phyloP scores from a whole-genome alignment of 64 coral and sea anemone species.

The Stichodactyla helianthus region DNA sequence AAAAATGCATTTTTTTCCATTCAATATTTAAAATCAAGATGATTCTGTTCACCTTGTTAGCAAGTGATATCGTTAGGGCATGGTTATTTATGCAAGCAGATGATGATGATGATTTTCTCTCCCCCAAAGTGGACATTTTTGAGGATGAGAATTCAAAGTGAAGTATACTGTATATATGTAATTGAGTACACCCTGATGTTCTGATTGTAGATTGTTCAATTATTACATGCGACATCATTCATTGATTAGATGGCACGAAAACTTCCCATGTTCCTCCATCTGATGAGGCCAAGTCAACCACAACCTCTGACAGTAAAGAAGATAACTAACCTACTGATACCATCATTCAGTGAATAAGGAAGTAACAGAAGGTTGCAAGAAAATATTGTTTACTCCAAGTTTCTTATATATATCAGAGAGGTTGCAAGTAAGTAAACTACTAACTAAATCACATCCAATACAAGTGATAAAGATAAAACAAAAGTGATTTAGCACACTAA shows the following conservation, averaged over 20 bases:
- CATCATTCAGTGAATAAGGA: slow-evolving; percentile 46
- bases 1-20: too few relatives aligned
- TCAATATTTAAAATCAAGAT: too few relatives aligned
- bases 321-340: slow-evolving; percentile 18
- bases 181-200: too few relatives aligned
- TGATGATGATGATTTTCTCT: too few relatives aligned
- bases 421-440: slow-evolving; percentile 39
- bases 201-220: not conserved
- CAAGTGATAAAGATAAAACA: not conserved
- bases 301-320: slow-evolving; percentile 28
- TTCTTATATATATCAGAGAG: slow-evolving; percentile 44
- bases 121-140: too few relatives aligned
- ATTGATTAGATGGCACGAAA: slow-evolving; percentile 14
- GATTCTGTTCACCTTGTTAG: too few relatives aligned
- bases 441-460: not conserved
- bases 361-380: slow-evolving; percentile 31
- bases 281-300: slow-evolving; percentile 30
- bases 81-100: too few relatives aligned
- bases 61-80: too few relatives aligned
- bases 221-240: not conserved
- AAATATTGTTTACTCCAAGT: slow-evolving; percentile 13
- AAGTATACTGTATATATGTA: too few relatives aligned
- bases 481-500: slow-evolving; percentile 24
- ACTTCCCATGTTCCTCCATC: slow-evolving; percentile 36
- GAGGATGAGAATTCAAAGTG: too few relatives aligned